Conservation (phyloP, 2,797 vertebrate genomes). For the Melanotaenia boesemani region DNA sequence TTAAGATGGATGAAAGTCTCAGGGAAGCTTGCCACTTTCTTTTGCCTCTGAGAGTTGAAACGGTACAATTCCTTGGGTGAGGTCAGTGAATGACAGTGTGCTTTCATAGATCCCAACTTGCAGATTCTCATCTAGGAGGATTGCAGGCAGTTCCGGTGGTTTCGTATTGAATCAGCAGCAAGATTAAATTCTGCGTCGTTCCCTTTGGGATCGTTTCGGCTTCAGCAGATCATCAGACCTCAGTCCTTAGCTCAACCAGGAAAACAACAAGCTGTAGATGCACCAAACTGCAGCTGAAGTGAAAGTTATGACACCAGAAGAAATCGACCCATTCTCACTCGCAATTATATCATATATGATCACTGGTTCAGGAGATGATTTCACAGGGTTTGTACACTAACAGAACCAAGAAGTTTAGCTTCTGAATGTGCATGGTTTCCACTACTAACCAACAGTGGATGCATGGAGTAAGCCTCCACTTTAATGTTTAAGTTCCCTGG, state of each 20-base stretch:
- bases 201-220: too few species aligned
- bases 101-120: neutral
- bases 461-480: neutral
- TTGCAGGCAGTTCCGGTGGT: neutral
- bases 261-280: too few species aligned
- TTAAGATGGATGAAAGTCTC: neutral
- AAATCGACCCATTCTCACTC: too few species aligned
- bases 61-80: neutral
- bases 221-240: too few species aligned
- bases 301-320: too few species aligned
- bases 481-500: too few species aligned
- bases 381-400: neutral
- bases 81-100: neutral
- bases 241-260: too few species aligned
- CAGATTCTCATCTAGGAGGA: neutral
- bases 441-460: neutral
- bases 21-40: neutral
- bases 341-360: too few species aligned
- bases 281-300: too few species aligned
- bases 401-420: neutral
- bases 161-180: neutral
- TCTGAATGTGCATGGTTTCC: too few species aligned
- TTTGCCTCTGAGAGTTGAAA: neutral
- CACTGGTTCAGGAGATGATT: too few species aligned
- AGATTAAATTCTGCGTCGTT: neutral